A percentile compares a stretch with the other conserved stretches of the same genome.
Evolutionary conservation across 2,888 invertebrate species (phyloP).

Genomic region (Beris morrisii): DNA sequence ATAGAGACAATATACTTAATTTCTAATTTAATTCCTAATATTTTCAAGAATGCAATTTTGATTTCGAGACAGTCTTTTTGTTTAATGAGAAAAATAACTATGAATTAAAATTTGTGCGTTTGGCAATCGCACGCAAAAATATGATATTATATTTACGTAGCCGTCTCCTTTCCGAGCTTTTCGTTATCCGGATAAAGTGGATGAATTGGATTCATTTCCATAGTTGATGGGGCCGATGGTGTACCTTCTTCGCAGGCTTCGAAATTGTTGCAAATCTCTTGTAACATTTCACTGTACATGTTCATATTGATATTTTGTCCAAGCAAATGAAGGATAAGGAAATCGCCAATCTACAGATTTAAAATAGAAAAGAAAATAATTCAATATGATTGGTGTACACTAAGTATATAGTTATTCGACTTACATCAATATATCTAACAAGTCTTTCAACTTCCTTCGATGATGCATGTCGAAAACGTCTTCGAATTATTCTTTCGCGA

Average conservation of each 20-base stretch:
- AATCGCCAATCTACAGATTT: slow-evolving; percentile 76
- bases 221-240: slow-evolving; percentile 83
- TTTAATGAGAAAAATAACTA: background rate
- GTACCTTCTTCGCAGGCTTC: slow-evolving; percentile 72
- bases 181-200: slow-evolving; percentile 65
- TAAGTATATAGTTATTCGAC: slow-evolving; percentile 30
- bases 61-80: slow-evolving; percentile 35
- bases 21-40: background rate
- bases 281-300: slow-evolving; percentile 77
- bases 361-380: slow-evolving; percentile 7
- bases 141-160: slow-evolving; percentile 63
- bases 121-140: background rate
- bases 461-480: slow-evolving; percentile 77
- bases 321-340: slow-evolving; percentile 77
- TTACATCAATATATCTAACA: slow-evolving; percentile 79
- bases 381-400: slow-evolving; percentile 2
- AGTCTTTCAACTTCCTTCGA: slow-evolving; percentile 73
- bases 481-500: slow-evolving; percentile 77
- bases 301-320: slow-evolving; percentile 86
- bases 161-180: slow-evolving; percentile 79
- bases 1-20: background rate
- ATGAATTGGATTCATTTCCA: slow-evolving; percentile 85
- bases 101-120: slow-evolving; percentile 1
- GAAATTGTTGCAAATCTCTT: slow-evolving; percentile 62
- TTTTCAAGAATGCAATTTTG: slow-evolving; percentile 24